A percentile compares a stretch with the other conserved stretches of the same genome.
Conservation (phyloP, 2,113 vertebrate species). For the Istiophorus platypterus region DNA sequence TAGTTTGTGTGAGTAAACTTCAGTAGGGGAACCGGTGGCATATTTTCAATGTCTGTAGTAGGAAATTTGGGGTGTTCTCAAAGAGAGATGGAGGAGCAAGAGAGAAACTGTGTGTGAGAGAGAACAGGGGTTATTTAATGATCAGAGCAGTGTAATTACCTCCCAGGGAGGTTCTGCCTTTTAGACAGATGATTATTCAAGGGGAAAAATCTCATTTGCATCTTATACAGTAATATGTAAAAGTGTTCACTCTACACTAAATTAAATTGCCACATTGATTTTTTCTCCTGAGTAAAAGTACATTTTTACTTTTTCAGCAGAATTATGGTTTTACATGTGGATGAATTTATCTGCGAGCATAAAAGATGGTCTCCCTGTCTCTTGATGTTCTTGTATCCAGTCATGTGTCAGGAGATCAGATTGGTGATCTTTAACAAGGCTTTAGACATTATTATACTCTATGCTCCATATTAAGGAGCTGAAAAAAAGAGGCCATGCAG, state of each 20-base stretch:
- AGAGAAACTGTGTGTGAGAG: slow-evolving; percentile 14
- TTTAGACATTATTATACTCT: slow-evolving; percentile 56
- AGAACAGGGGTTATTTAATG: slow-evolving; percentile 78
- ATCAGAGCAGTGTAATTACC: slow-evolving; percentile 78
- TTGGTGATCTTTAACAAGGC: slow-evolving; percentile 62
- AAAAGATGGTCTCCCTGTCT: slow-evolving; percentile 46
- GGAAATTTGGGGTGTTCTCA: slow-evolving; percentile 13
- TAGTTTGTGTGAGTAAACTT: slow-evolving; percentile 11
- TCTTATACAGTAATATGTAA: slow-evolving; percentile 77
- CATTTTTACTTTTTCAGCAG: slow-evolving; percentile 52
- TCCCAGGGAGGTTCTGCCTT: slow-evolving; percentile 76
- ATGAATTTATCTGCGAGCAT: slow-evolving; percentile 60
- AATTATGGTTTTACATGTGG: slow-evolving; percentile 53
- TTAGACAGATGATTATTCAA: slow-evolving; percentile 81
- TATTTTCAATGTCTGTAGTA: slow-evolving; percentile 24
- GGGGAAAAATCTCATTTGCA: slow-evolving; percentile 80
- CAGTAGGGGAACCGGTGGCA: too few relatives aligned
- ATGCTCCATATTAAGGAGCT: slow-evolving; percentile 36
- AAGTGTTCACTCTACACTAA: slow-evolving; percentile 76
- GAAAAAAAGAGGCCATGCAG: slow-evolving; percentile 33
- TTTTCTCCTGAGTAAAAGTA: slow-evolving; percentile 49
- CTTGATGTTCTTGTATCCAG: slow-evolving; percentile 28
- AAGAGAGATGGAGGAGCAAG: slow-evolving; percentile 16
- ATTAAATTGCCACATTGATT: slow-evolving; percentile 75
- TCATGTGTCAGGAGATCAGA: slow-evolving; percentile 44